Conservation (phyloP, 2,888 invertebrate species). For the Xanthorhoe spadicearia region DNA sequence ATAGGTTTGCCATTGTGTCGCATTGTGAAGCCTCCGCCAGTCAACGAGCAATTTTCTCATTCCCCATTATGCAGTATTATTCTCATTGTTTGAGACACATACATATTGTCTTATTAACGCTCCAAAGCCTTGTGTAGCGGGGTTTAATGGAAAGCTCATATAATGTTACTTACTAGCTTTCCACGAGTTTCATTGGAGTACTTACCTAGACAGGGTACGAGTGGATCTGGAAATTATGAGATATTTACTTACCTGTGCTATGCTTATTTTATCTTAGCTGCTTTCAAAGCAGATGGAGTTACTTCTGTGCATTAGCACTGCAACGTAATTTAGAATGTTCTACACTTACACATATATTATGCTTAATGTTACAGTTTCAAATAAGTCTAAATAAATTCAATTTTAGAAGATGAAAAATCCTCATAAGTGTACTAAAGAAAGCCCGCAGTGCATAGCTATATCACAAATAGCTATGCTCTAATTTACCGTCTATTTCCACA, state of each 20-base stretch:
- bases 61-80: conserved; percentile 78
- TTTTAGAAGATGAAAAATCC: not conserved
- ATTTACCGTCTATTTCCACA: not conserved
- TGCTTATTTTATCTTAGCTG: not conserved
- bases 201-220: not conserved
- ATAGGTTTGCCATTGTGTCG: conserved; percentile 75
- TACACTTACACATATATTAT: too few species aligned
- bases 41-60: conserved; percentile 81
- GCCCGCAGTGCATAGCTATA: not conserved
- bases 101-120: conserved; percentile 66
- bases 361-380: not conserved
- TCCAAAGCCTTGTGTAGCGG: conserved; percentile 49
- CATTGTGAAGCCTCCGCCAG: conserved; percentile 74
- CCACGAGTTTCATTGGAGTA: conserved; percentile 10
- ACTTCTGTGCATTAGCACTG: not conserved
- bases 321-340: not conserved
- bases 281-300: not conserved
- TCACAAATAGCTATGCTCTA: not conserved
- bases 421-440: not conserved
- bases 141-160: conserved; percentile 47
- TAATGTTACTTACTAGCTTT: conserved; percentile 30
- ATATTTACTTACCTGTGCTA: not conserved
- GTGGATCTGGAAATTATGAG: not conserved
- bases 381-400: not conserved
- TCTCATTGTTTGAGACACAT: conserved; percentile 74